Base-by-base conservation (phyloP, 2,888 invertebrate genomes). In the Ichneumon xanthorius region DNA sequence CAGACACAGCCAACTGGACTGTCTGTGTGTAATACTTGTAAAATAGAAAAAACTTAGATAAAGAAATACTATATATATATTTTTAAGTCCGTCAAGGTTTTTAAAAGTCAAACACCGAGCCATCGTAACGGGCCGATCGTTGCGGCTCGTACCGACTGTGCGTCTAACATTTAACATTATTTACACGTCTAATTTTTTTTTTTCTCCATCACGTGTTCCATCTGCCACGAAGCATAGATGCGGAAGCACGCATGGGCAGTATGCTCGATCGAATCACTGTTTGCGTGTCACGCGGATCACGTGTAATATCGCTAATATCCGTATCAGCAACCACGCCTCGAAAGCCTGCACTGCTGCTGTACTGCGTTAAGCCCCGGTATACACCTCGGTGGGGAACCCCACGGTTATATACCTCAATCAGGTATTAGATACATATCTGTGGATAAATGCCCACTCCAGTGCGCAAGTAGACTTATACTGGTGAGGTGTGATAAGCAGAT, bases 361-460 rank as follows among this genome's bases (percentile, higher is more conserved):
- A 53, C 53, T 14, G 33, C 26, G 58, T 11, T 53, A 37, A 76
- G 75, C 37, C 40, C 75, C 33, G 4, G n/a, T 11, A 11, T 40
- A 63, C 61, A 55, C 63, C 63, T 33, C 75, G 33, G 50, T 14
- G 37, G 50, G 33, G 50, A 22, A 22, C 37, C 67, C 50, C 33
- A 33, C 30, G 78, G 73, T 83, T 70, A 37, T 79, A 77, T 40
- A 82, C 80, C 85, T 80, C 82, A 80, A 85, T 85, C 85, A 80
- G 77, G 80, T 76, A 82, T 85, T 85, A 80, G 85, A 85, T 85
- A 85, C 77, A 80, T 85, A 85, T 82, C 85, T 80, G 82, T 68
- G 85, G 82, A 85, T 85, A 85, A 85, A 82, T 85, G 72, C 77
- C 76, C 40, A 45, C 67, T 65, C 71, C 67, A 70, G 68, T 61